Evolutionary conservation across 2,797 vertebrate genomes (phyloP), one percentile per base, ranked within the genome.

Genomic region (Neosalanx taihuensis): DNA sequence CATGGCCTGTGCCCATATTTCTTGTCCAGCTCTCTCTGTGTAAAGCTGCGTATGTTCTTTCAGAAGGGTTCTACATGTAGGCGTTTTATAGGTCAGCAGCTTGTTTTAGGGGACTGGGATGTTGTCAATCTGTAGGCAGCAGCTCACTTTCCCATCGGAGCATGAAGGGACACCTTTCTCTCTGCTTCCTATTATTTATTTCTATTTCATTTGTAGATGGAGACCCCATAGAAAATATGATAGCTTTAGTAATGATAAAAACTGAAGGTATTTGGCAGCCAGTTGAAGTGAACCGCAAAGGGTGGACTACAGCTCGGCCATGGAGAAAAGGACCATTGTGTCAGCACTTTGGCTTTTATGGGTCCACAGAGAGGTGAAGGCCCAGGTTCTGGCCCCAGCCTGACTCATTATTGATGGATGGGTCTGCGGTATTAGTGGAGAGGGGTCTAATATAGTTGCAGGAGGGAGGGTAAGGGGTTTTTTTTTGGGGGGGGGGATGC

Each of bases 301-400:
- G 65, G 74, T 70, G 70, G 74, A 67, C 75, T 49, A 26, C 17
- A 13, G 10, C 41, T n/a, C 37, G 12, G 66, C 30, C 33, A 79
- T 69, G 78, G 76, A 85, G 85, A 89, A 91, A 89, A 89, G 83
- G 72, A 74, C 87, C 84, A 82, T 92, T 89, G 85, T 90, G 88
- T 92, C 86, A 92, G 89, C 86, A 83, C 88, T 85, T 84, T 72
- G 78, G 77, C 73, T 86, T 90, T 91, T 92, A 92, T 89, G 85
- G 86, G 86, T 87, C 89, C 87, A 83, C 84, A 83, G 88, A 87
- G 78, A 81, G 57, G 5, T 31, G 67, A 84, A 74, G 80, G 85
- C 79, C 84, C 71, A 67, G 75, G 83, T 86, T 87, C 81, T 85
- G 87, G 77, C 84, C 83, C 75, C 79, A 71, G 71, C 71, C 79